Conservation (phyloP, 2,888 invertebrate species). For the Ceriagrion tenellum region DNA sequence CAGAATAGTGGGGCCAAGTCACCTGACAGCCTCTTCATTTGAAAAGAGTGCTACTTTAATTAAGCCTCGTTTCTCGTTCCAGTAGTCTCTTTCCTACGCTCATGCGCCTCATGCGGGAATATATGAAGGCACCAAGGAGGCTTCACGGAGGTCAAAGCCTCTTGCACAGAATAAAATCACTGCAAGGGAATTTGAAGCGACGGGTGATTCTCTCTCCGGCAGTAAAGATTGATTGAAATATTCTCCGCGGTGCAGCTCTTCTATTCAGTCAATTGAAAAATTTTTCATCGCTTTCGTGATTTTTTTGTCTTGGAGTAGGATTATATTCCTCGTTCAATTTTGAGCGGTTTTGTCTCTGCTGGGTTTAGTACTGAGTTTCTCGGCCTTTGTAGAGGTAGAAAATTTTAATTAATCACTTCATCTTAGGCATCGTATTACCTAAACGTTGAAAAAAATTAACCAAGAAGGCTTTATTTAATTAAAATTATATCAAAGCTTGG, state of each 20-base stretch:
- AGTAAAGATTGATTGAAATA: not conserved
- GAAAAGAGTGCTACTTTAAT: conserved; percentile 64
- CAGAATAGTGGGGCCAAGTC: conserved; percentile 40
- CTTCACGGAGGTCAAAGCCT: conserved; percentile 9
- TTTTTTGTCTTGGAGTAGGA: not conserved
- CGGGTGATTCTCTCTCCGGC: not conserved
- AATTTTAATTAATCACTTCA: not conserved
- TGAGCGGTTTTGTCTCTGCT: not conserved
- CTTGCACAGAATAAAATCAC: not conserved
- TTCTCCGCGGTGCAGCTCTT: not conserved
- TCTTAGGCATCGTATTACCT: not conserved
- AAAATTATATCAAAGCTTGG: no score
- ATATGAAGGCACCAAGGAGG: not conserved
- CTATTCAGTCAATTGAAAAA: not conserved
- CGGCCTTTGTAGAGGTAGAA: not conserved
- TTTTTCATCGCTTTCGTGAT: not conserved
- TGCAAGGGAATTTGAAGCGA: not conserved
- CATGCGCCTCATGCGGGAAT: not conserved
- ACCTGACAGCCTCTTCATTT: conserved; percentile 60
- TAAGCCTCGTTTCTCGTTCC: not conserved
- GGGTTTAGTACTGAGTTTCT: not conserved
- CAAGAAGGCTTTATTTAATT: not conserved
- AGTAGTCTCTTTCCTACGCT: not conserved
- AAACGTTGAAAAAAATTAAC: not conserved
- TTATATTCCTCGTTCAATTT: not conserved